Base-by-base conservation (phyloP, 2,113 vertebrate genomes). In the Platichthys stellatus region DNA sequence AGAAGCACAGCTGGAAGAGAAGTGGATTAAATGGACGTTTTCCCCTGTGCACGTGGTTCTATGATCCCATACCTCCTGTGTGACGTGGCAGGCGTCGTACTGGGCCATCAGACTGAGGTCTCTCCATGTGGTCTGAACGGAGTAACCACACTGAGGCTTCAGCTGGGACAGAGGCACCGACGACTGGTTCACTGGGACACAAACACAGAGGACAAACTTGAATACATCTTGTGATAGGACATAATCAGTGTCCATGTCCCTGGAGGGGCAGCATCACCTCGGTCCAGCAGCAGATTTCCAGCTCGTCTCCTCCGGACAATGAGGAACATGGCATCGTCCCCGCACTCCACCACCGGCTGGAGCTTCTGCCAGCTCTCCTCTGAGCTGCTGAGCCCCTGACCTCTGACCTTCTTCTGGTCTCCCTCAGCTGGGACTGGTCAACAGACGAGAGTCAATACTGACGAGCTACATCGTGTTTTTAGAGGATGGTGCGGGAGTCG, bases 301-400 rank as follows among this genome's bases (percentile, higher is more conserved):
- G 83, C 88, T 47, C 77, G 79, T 60, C 81, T 79, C 72, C 74
- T 87, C 83, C 77, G 76, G 60, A 89, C 77, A 1, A 76, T 85
- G 63, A 93, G 86, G 35, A 70, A 82, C 90, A 92, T 90, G 69
- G 73, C 17, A 5, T 80, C 31, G 0, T 81, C 72, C 56, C 75
- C 82, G 81, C 92, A 93, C 74, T 88, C 81, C 69, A 93, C 90
- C 75, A 82, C 67, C 11, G 92, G 89, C 24, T 84, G 73, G 74
- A 89, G 79, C 76, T 45, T 86, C 81, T 57, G 79, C 88, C 90
- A 89, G 75, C 63, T 85, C 71, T 73, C 73, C 63, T 76, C 69
- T 0, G 62, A 78, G 61, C 49, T 12, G 0, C 78, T 5, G 26
- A 21, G 2, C 21, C 1, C 3, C 45, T 77, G 82, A 81, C 72